Evolutionary conservation across 1,140 invertebrate species (phyloP), one percentile per base, ranked within the genome.

Genomic region (Laupala kohalensis): DNA sequence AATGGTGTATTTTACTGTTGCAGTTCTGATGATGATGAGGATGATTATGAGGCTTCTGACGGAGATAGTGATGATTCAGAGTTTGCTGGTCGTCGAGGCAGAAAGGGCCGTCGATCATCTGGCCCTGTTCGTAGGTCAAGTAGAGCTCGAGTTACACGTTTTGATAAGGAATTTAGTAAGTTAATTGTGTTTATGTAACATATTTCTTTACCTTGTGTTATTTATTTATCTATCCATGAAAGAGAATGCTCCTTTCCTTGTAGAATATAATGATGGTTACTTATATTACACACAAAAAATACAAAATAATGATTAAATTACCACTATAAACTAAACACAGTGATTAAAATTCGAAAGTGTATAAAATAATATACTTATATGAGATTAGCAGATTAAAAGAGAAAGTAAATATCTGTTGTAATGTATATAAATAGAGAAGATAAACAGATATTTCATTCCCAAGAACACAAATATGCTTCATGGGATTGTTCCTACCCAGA

Each of bases 101-200:
- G 79, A 29, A 63, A 76, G 70, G 80, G 77, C 74, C 81, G 79
- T 75, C 77, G 79, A 71, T 77, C 80, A 25, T 62, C 75, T 4
- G 78, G 80, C 26, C 80, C 84, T 15, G 82, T 86, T 5, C 77
- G 87, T 73, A 79, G 87, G 73, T 88, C 87, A 3, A 85, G 84
- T 0, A 78, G 87, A 62, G 81, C 84, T 0, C 79, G 86, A 72
- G 84, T 79, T 71, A 83, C 83, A 2, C 78, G 86, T 64, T 86
- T 84, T 69, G 86, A 87, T 72, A 81, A 81, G 74, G 85, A 87
- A 74, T 87, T 87, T 69, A 86, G 84, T 84, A 77, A 84, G 81
- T 81, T 72, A 28, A 25, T 28, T 26, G 13, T 28, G 68, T 29
- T 53, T 70, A 25, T 24, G 2, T 69, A 1, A 15, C 3, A 6